phyloP scores from a whole-genome alignment of 2,113 vertebrate species.

The Odobenus rosmarus region DNA sequence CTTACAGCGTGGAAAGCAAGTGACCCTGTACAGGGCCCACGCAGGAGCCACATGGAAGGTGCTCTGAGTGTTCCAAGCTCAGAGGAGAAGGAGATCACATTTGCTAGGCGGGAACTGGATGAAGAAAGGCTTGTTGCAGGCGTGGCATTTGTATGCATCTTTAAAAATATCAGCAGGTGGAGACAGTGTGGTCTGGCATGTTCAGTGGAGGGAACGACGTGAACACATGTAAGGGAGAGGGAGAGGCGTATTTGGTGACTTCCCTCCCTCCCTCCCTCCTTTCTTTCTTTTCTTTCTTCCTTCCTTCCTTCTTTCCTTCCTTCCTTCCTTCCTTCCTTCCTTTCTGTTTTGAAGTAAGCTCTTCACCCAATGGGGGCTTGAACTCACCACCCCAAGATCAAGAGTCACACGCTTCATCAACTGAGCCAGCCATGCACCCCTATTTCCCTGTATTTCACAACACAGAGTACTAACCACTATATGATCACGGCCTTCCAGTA shows the following conservation, averaged over 20 bases:
- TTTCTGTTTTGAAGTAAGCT: background rate
- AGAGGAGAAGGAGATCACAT: background rate
- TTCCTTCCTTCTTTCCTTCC: too few species aligned
- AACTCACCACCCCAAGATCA: background rate
- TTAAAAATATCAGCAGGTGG: background rate
- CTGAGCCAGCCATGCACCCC: background rate
- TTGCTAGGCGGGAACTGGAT: rapidly evolving
- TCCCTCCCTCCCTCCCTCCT: background rate
- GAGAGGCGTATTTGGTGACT: background rate
- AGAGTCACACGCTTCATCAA: background rate
- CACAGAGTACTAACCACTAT: too few species aligned
- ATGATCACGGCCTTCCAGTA: background rate
- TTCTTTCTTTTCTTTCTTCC: rapidly evolving
- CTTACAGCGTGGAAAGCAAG: background rate
- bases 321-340: too few species aligned
- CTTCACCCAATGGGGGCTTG: background rate
- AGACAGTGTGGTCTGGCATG: too few species aligned
- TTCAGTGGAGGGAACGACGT: background rate
- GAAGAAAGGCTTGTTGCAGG: rapidly evolving
- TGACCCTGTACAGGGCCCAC: background rate
- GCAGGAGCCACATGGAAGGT: rapidly evolving
- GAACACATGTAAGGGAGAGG: background rate
- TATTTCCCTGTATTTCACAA: background rate
- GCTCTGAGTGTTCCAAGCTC: rapidly evolving
- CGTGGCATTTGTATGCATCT: background rate